phyloP scores from a whole-genome alignment of 2,113 vertebrate genomes.

The Meleagris gallopavo region DNA sequence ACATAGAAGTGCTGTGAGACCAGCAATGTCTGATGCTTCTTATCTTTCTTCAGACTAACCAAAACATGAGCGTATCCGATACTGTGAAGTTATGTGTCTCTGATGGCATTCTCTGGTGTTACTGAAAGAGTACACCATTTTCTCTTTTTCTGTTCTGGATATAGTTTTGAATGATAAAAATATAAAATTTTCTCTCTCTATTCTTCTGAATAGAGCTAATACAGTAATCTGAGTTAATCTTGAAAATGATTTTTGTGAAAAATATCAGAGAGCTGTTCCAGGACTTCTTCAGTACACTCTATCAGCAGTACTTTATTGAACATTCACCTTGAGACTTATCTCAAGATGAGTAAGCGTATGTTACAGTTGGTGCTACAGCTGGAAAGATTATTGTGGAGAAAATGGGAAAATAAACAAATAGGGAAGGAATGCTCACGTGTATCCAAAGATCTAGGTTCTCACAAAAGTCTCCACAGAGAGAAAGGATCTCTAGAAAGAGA shows the following conservation, averaged over 20 bases:
- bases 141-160: neutral
- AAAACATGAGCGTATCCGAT: neutral
- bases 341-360: neutral
- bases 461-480: no score
- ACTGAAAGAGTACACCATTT: neutral
- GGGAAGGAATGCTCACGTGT: no score
- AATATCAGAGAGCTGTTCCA: neutral
- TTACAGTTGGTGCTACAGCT: no score
- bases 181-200: neutral
- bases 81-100: neutral
- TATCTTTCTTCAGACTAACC: neutral
- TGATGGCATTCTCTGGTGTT: neutral
- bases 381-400: no score
- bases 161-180: neutral
- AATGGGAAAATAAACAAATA: no score
- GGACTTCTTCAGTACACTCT: neutral
- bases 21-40: neutral
- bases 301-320: neutral
- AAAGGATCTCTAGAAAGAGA: no score
- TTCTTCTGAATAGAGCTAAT: neutral
- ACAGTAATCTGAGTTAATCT: neutral
- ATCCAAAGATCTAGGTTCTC: no score
- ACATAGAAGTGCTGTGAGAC: neutral
- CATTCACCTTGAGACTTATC: neutral
- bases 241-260: neutral